These are phyloP conservation scores for Diorhabda carinulata DNA, from an alignment of 1,140 invertebrate genomes.

Conservation along the genomic window DNA sequence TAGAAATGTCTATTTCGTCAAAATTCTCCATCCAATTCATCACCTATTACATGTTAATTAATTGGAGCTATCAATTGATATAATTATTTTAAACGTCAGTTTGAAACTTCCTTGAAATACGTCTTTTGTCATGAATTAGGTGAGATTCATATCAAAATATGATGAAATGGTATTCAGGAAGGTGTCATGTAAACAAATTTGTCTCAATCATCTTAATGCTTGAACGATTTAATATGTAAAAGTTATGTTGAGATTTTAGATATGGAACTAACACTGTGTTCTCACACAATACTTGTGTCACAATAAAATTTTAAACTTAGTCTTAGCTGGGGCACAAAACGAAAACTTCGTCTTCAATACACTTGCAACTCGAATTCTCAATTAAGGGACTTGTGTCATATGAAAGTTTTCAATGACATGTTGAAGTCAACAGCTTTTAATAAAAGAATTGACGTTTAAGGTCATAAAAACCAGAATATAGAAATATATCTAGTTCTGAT, in stretches of 20 bases:
- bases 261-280: not conserved
- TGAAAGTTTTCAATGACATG: too few relatives aligned
- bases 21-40: too few relatives aligned
- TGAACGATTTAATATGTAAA: not conserved
- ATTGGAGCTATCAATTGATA: too few relatives aligned
- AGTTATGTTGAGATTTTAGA: not conserved
- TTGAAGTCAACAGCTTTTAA: too few relatives aligned
- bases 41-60: too few relatives aligned
- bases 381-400: too few relatives aligned
- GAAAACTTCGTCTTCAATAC: too few relatives aligned
- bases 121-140: not conserved
- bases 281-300: not conserved
- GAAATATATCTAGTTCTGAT: too few relatives aligned
- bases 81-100: slow-evolving; percentile 1
- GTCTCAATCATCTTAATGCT: slow-evolving; percentile 1
- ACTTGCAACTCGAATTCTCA: too few relatives aligned
- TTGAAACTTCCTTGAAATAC: not conserved
- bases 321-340: not conserved
- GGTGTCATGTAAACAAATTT: not conserved
- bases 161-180: not conserved
- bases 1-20: too few relatives aligned
- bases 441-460: too few relatives aligned
- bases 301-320: not conserved
- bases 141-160: not conserved
- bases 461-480: too few relatives aligned